These are phyloP conservation scores for Solea senegalensis DNA, from an alignment of 2,113 vertebrate genomes.

Conservation along the genomic window DNA sequence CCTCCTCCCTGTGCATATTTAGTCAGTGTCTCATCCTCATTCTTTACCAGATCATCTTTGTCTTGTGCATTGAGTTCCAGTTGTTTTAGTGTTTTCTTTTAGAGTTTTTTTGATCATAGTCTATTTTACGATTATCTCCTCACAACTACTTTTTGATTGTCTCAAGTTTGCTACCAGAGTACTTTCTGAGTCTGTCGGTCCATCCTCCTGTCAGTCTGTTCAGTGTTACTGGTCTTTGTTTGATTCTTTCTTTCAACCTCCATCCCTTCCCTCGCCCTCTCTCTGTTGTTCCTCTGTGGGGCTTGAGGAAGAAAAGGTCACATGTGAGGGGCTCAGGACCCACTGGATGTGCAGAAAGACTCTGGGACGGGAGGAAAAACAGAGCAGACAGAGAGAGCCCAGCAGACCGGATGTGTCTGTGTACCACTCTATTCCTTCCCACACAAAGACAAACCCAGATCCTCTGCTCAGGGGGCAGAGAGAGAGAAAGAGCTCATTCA, in stretches of 20 bases:
- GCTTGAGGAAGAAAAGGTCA: slow-evolving; percentile 37
- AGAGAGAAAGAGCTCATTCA: slow-evolving; percentile 65
- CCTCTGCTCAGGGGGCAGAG: slow-evolving; percentile 39
- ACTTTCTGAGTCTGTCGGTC: too few species aligned
- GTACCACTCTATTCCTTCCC: slow-evolving; percentile 39
- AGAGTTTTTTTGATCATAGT: too few species aligned
- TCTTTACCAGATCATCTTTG: neutral
- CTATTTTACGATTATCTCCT: too few species aligned
- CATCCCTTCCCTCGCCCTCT: neutral
- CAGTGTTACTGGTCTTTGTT: too few species aligned
- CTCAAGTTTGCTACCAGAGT: too few species aligned
- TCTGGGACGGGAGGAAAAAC: slow-evolving; percentile 46
- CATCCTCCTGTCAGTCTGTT: too few species aligned
- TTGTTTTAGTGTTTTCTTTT: too few species aligned
- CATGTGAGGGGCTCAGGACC: slow-evolving; percentile 40
- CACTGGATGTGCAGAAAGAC: slow-evolving; percentile 53
- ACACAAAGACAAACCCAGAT: slow-evolving; percentile 67
- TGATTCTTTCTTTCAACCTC: neutral
- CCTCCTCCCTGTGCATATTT: too few species aligned
- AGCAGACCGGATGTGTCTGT: slow-evolving; percentile 44
- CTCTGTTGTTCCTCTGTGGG: neutral
- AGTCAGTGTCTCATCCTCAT: neutral
- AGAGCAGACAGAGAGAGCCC: slow-evolving; percentile 12
- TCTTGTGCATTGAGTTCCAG: too few species aligned
- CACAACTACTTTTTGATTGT: too few species aligned